Percentiles rank a stretch among this genome's conserved stretches.
Evolutionary conservation across 2,113 vertebrate genomes (phyloP).

Genomic region (Colistium nudipinnis): DNA sequence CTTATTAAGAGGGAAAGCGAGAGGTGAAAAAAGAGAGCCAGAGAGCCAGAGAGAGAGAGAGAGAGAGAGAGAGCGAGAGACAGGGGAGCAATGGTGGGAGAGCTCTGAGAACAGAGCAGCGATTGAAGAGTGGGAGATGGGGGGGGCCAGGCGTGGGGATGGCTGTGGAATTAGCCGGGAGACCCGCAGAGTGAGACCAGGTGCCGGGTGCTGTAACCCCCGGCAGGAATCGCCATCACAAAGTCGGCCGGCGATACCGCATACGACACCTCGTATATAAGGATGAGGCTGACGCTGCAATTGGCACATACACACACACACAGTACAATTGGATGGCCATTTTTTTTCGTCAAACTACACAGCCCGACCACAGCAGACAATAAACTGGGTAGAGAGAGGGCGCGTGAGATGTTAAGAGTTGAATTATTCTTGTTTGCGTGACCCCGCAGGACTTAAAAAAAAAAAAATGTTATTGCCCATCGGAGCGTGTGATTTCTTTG

Average conservation of each 20-base stretch:
- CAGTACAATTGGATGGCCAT: neutral
- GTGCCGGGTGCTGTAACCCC: constrained; percentile 16
- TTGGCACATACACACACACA: neutral
- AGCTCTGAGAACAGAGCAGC: constrained; percentile 2
- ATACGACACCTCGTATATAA: constrained; percentile 11
- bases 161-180: constrained; percentile 56
- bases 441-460: constrained; percentile 40
- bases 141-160: constrained; percentile 45
- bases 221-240: constrained; percentile 40
- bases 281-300: neutral
- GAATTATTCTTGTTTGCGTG: constrained; percentile 64
- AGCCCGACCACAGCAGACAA: neutral
- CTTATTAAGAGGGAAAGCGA: constrained; percentile 11
- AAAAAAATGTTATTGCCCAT: constrained; percentile 57
- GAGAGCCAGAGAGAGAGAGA: neutral
- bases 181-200: constrained; percentile 33
- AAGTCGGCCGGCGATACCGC: neutral
- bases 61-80: neutral
- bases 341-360: constrained; percentile 21
- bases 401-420: constrained; percentile 30
- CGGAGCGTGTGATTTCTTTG: constrained; percentile 71
- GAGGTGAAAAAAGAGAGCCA: neutral
- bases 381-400: constrained; percentile 1
- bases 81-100: constrained; percentile 1
- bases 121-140: neutral